Evolutionary conservation across 2,797 vertebrate species (phyloP).

Genomic region (Enteromius anoplus): DNA sequence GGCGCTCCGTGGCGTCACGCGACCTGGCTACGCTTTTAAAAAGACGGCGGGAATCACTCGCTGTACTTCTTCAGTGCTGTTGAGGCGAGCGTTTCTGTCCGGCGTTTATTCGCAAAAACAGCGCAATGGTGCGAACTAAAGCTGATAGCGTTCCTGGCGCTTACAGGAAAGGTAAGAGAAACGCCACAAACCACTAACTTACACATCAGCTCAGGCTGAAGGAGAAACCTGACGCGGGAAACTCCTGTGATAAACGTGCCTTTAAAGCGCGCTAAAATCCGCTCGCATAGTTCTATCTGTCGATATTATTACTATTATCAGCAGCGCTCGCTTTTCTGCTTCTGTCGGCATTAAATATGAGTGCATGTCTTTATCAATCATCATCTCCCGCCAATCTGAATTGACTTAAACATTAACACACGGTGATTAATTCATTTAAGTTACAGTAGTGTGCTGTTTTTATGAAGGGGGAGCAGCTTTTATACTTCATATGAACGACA

Average conservation of each 20-base stretch:
- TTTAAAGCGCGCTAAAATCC: background rate
- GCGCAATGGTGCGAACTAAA: constrained; percentile 79
- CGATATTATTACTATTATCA: rapidly evolving
- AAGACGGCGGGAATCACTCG: constrained; percentile 47
- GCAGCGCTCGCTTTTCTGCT: background rate
- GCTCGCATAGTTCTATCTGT: background rate
- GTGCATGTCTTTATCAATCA: background rate
- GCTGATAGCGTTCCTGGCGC: constrained; percentile 77
- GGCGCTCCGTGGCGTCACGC: background rate
- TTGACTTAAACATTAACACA: background rate
- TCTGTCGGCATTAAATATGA: background rate
- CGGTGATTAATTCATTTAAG: no score
- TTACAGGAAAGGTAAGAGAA: constrained; percentile 78
- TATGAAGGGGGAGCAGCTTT: background rate
- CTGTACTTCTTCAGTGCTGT: no score
- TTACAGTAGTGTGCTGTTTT: no score
- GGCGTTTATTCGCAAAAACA: background rate
- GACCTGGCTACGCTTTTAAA: background rate
- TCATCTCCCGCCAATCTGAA: background rate
- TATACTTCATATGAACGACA: background rate
- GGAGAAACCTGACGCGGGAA: background rate
- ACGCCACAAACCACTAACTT: no score
- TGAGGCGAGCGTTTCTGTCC: rapidly evolving
- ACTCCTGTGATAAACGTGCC: background rate
- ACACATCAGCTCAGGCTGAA: background rate